These are phyloP conservation scores for Netta rufina DNA, from an alignment of 2,797 vertebrate genomes.

Conservation along the genomic window DNA sequence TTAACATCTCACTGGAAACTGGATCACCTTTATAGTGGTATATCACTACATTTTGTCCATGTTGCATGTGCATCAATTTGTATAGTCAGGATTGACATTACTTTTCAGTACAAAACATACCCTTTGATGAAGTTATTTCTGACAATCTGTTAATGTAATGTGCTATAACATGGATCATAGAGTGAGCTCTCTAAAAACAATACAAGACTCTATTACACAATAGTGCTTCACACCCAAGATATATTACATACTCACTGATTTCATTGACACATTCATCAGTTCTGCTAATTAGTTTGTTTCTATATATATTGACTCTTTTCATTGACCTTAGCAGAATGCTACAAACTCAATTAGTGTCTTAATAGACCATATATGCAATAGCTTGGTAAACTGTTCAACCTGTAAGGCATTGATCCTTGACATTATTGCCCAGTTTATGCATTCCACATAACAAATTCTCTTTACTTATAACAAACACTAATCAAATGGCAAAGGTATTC, in stretches of 20 bases:
- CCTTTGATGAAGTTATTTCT: neutral
- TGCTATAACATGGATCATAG: neutral
- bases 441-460: neutral
- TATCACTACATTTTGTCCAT: neutral
- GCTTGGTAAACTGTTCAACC: conserved; percentile 52
- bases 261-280: neutral
- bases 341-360: conserved; percentile 11
- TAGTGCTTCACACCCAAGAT: neutral
- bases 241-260: neutral
- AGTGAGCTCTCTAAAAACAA: neutral
- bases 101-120: neutral
- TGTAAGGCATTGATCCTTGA: conserved; percentile 12
- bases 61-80: neutral
- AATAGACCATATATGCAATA: conserved; percentile 23
- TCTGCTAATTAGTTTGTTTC: conserved; percentile 16
- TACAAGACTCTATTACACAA: neutral
- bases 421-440: conserved; percentile 1
- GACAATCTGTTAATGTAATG: neutral
- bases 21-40: neutral
- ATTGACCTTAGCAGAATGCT: conserved; percentile 33
- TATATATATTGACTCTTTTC: neutral
- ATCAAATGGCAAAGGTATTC: conserved; percentile 28
- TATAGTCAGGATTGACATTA: neutral
- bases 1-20: neutral
- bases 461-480: conserved; percentile 7